Evolutionary conservation across 92 coral and sea anemone genomes (phyloP), one percentile per base, ranked within the genome.

Genomic region (Heteractis magnifica): DNA sequence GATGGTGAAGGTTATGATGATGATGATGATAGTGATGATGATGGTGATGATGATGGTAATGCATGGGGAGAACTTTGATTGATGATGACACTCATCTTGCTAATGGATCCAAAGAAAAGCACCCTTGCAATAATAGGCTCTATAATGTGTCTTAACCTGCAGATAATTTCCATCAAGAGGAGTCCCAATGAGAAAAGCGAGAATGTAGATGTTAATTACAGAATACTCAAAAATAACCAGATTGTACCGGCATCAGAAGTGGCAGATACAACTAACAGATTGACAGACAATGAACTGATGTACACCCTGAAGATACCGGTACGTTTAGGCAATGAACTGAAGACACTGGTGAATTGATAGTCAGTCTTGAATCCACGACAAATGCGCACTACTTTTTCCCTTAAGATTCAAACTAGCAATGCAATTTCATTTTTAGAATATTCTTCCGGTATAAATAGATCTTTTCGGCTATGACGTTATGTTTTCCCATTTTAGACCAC

Each of bases 111-210:
- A 7, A 51, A 72, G 41, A 71, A 18, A 60, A 16, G 55, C 41
- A 34, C 44, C 44, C 44, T 34, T 34, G 44, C 44, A 34, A 34
- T 34, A 34, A 34, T 34, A 34, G 44, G 3, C 44, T 34, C 44
- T 34, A 34, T 34, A 2, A 52, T 48, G 10, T 77, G 23, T 55
- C 82, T 20, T 44, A 70, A 49, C 52, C 4, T 82, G 6, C 18
- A 90, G 93, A 83, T 74, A 0, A 80, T 78, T 19, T 77, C 86
- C 8, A 81, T 90, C 34, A 81, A 89, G 77, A 81, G 93, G 74
- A 87, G 85, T 4, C 86, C 90, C 4, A 90, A 71, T 49, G 86
- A 81, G 48, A 76, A 89, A 76, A 89, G 87, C 26, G 93, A 90
- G 58, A 18, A 60, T 19, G 89, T 90, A 2, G 87, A 87, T 19